These are phyloP conservation scores for Tapera naevia DNA, from an alignment of 2,797 vertebrate species.

Conservation along the genomic window DNA sequence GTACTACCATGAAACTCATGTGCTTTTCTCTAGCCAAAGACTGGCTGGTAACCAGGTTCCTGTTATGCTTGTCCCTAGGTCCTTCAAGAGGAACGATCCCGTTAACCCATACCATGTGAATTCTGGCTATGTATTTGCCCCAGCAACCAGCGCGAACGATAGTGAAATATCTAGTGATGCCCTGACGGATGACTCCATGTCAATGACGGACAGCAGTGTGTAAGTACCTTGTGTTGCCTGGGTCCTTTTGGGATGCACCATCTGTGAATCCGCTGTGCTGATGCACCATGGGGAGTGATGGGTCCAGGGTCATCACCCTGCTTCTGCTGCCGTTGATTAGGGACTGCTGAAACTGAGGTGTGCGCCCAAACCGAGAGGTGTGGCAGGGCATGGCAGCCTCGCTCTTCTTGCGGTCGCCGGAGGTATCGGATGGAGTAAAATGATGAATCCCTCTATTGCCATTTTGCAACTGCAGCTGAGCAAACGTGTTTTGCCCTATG, in stretches of 20 bases:
- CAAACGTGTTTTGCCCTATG: background rate
- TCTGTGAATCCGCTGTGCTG: background rate
- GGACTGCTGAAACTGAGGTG: background rate
- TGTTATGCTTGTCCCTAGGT: slow-evolving; percentile 71
- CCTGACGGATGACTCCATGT: slow-evolving; percentile 94
- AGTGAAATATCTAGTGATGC: slow-evolving; percentile 96
- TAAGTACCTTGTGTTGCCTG: slow-evolving; percentile 77
- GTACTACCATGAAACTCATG: background rate
- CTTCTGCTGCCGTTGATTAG: rapidly evolving
- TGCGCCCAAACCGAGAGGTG: background rate
- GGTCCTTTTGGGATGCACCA: background rate
- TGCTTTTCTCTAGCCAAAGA: background rate
- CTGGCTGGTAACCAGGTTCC: background rate
- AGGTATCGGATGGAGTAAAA: background rate
- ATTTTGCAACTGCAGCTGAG: background rate
- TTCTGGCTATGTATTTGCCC: slow-evolving; percentile 89
- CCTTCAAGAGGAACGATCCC: slow-evolving; percentile 85
- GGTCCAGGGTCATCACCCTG: background rate
- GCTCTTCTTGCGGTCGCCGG: rapidly evolving
- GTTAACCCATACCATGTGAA: slow-evolving; percentile 84
- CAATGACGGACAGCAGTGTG: slow-evolving; percentile 95
- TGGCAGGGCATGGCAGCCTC: background rate
- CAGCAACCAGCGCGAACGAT: slow-evolving; percentile 93
- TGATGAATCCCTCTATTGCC: background rate
- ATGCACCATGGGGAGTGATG: rapidly evolving